Evolutionary conservation across 1,140 invertebrate genomes (phyloP).

Genomic region (Zaprionus davidi): DNA sequence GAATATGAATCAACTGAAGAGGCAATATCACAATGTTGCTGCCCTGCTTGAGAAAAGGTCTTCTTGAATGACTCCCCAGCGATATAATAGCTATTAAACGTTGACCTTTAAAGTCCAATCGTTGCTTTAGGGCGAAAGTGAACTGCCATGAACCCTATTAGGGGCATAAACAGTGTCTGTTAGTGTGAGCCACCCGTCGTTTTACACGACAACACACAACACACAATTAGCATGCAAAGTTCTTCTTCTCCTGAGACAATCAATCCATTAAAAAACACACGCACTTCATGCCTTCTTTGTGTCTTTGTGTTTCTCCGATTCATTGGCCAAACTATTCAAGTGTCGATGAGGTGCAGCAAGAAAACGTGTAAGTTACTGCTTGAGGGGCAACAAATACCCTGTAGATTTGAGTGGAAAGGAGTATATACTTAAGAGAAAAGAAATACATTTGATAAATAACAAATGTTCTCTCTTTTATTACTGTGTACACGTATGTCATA

Average conservation of each 20-base stretch:
- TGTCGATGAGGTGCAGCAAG: slow-evolving; percentile 60
- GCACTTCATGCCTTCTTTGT: slow-evolving; percentile 57
- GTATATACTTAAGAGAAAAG: not conserved
- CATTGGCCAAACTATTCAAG: slow-evolving; percentile 19
- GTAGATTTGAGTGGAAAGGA: not conserved
- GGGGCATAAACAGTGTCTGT: slow-evolving; percentile 22
- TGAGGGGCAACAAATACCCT: slow-evolving; percentile 46
- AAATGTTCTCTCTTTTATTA: not conserved
- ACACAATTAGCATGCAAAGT: slow-evolving; percentile 70
- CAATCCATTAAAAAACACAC: slow-evolving; percentile 66
- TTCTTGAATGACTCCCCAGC: slow-evolving; percentile 21
- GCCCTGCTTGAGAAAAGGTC: not conserved
- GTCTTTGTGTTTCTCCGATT: slow-evolving; percentile 22
- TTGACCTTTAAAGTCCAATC: slow-evolving; percentile 42
- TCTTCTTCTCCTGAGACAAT: slow-evolving; percentile 45
- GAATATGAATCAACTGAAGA: not conserved
- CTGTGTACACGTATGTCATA: too few relatives aligned
- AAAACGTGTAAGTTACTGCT: slow-evolving; percentile 67
- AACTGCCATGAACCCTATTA: slow-evolving; percentile 44
- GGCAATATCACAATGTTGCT: not conserved
- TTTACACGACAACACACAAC: slow-evolving; percentile 25
- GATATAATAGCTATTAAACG: slow-evolving; percentile 30
- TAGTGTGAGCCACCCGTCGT: slow-evolving; percentile 10
- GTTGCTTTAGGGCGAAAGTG: slow-evolving; percentile 35
- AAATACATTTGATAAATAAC: not conserved